These are phyloP conservation scores for Dolichoris vasculosae DNA, from an alignment of 1,140 invertebrate genomes.

Conservation along the genomic window DNA sequence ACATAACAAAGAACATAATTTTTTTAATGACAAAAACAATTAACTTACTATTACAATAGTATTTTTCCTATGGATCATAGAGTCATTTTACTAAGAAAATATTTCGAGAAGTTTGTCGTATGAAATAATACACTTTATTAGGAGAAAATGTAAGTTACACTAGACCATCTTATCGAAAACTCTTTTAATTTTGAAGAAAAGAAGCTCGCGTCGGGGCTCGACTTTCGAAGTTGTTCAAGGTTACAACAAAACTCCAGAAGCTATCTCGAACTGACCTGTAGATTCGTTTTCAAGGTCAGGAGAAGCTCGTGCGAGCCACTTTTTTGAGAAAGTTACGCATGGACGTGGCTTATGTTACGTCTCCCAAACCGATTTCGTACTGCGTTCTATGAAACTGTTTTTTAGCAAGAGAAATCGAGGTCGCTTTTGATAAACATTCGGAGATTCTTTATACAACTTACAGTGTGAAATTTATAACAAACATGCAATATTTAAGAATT, in stretches of 20 bases:
- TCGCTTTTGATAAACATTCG: background rate
- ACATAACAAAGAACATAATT: background rate
- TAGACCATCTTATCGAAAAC: too few relatives aligned
- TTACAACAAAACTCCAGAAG: background rate
- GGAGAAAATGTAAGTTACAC: too few relatives aligned
- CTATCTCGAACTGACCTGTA: background rate
- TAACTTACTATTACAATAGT: background rate
- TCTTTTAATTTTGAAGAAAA: too few relatives aligned
- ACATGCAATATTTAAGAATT: too few relatives aligned
- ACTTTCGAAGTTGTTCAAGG: background rate
- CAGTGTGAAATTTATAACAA: too few relatives aligned
- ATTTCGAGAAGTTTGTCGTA: too few relatives aligned
- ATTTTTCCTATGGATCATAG: too few relatives aligned
- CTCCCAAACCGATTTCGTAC: background rate
- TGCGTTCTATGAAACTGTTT: background rate
- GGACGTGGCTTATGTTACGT: background rate
- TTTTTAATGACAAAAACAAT: background rate
- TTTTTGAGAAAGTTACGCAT: background rate
- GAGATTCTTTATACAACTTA: background rate
- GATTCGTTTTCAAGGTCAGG: background rate
- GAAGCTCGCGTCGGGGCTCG: background rate
- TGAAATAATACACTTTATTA: too few relatives aligned
- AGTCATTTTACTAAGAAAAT: too few relatives aligned
- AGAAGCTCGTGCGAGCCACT: background rate
- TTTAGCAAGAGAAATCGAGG: background rate